phyloP scores from a whole-genome alignment of 35 echinoderm and acorn worm genomes.

The Lytechinus variegatus region DNA sequence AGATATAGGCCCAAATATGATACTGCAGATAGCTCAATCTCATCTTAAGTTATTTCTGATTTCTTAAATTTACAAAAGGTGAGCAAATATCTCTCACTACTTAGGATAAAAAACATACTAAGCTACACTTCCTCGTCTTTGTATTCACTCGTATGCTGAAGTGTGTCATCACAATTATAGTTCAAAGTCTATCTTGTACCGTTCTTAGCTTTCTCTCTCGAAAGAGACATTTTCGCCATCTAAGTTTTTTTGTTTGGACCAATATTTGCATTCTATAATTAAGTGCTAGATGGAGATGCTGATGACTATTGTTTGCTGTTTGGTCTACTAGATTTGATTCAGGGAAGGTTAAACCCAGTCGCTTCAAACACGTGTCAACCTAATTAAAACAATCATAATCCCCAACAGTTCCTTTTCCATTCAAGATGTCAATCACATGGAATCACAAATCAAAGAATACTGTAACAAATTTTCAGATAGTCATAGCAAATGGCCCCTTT shows the following conservation, averaged over 20 bases:
- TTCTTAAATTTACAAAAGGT: not conserved
- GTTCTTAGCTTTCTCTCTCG: not conserved
- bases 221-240: not conserved
- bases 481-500: too few species aligned
- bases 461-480: not conserved
- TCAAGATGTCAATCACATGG: not conserved
- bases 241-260: not conserved
- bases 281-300: conserved; percentile 21
- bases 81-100: not conserved
- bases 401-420: not conserved
- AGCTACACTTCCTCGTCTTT: not conserved
- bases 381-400: not conserved
- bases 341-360: not conserved
- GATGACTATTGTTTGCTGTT: not conserved
- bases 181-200: not conserved
- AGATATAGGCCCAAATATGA: not conserved
- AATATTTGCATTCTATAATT: conserved; percentile 53
- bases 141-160: not conserved
- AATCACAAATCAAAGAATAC: not conserved
- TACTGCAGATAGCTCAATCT: not conserved
- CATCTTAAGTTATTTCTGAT: not conserved
- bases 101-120: not conserved
- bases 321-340: not conserved
- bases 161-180: not conserved
- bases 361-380: not conserved